Evolutionary conservation across 2,797 vertebrate species (phyloP), one percentile per base, ranked within the genome.

Genomic region (Scomberomorus guttatus): DNA sequence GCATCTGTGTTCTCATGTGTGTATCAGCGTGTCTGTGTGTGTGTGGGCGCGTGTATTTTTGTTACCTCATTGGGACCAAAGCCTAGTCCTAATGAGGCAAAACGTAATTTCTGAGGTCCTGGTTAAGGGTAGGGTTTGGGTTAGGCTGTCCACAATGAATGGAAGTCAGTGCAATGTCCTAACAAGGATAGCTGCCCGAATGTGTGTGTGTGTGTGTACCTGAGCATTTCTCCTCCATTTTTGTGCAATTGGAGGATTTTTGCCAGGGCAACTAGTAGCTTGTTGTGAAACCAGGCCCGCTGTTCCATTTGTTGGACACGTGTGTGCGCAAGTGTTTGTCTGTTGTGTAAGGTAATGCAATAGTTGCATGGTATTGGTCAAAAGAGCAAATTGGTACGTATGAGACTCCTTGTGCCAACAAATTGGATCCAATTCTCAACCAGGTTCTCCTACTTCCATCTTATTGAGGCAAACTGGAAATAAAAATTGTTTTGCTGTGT

Each of bases 271-370:
- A 22, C 73, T 20, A 57, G 59, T 52, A 64, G 51, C 67, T 68
- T 76, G 50, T 91, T 91, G 72, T 85, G 84, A 85, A 91, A 87
- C 42, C 25, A 37, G 27, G 60, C 42, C 9, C 32, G 25, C 42
- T 79, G 77, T 80, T 81, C 76, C 62, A 42, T 81, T 82, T 62
- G 71, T 66, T 68, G 58, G 14, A 60, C 60, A 56, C n/a, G 51
- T 75, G 56, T 29, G 72, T 6, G 50, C 46, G 27, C 3, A 6
- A 52, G 58, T 32, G 27, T 79, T 70, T 72, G 20, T 39, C 14
- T 61, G 62, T 73, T 81, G 67, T 60, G 72, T 71, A 59, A 81
- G 24, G 54, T 32, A 57, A 52, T 10, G 27, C 25, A 60, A 25
- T 3, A 60, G 15, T 65, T 56, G 27, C 34, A 24, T 68, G 24